Conservation (phyloP, 2,797 vertebrate genomes). For the Petrocephalus schoutedeni region DNA sequence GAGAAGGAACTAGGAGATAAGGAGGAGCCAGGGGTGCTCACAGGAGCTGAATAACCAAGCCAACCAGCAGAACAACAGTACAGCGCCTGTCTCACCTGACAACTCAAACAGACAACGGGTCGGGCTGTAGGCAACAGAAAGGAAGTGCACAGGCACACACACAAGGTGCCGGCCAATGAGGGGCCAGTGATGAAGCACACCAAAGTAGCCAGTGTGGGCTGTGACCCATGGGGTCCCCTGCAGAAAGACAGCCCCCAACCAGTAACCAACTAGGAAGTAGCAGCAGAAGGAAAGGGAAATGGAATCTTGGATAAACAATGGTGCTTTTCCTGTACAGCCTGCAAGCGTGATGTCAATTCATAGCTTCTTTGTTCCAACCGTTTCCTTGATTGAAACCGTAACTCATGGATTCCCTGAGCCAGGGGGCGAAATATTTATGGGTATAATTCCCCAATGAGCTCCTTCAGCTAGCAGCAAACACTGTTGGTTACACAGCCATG, state of each 20-base stretch:
- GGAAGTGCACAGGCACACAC: background rate
- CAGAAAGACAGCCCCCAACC: background rate
- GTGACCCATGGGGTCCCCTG: background rate
- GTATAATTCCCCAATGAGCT: background rate
- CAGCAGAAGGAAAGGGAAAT: background rate
- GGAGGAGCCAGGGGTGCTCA: background rate
- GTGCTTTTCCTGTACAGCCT: background rate
- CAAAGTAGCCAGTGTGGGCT: background rate
- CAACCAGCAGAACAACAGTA: background rate
- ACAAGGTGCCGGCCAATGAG: background rate
- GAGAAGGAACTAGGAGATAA: conserved; percentile 37
- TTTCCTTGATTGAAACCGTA: background rate
- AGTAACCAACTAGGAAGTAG: background rate
- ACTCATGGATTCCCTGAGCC: background rate
- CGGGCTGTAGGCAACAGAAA: background rate
- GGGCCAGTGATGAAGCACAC: background rate
- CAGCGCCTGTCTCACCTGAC: background rate
- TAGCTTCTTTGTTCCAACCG: background rate
- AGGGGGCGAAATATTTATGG: background rate
- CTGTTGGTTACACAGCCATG: background rate
- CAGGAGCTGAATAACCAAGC: background rate
- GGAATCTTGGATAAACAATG: background rate
- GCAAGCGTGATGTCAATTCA: background rate
- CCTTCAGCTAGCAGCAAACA: background rate
- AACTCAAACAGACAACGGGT: background rate